Evolutionary conservation across 2,888 invertebrate genomes (phyloP), one percentile per base, ranked within the genome.

Genomic region (Ectemnius cavifrons): DNA sequence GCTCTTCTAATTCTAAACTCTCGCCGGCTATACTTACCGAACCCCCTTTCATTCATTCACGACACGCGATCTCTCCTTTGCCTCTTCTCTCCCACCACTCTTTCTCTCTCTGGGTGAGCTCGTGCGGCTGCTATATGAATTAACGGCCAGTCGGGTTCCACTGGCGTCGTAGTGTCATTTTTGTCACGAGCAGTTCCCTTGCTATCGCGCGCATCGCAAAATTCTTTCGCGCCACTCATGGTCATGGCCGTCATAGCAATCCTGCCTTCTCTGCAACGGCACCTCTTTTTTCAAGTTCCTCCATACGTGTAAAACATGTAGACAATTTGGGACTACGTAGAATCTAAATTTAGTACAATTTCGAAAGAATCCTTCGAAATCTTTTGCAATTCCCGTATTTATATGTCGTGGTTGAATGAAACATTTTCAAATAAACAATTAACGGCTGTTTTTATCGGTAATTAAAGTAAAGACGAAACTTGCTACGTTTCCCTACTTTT

Each of bases 1-100:
- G 76, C 79, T 83, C 52, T 52, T 52, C 83, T 83, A 83, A 83
- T 83, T 83, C 83, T 76, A 83, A 77, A 78, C 71, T 61, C 63
- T 52, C 65, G 67, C 61, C 72, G 75, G 78, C 81, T 83, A 81
- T 83, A 83, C 81, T 83, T 83, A 83, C 73, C 75, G 68, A 75
- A 73, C 60, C 71, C 79, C 79, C 78, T 83, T 79, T 81, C 82
- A 83, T 83, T 83, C 82, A 83, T 79, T 79, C 79, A 73, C 70
- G 68, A 73, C 83, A 82, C 82, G 83, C 82, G 82, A 82, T 80
- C 64, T 72, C 65, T 69, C 71, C 37, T 37, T 37, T 6, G 23
- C 47, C n/a, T 47, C 47, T 47, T 47, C 47, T n/a, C 47, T 47
- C 47, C n/a, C n/a, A 23, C n/a, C 4, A 2, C 52, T 52, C 16